Evolutionary conservation across 2,113 vertebrate genomes (phyloP).

Genomic region (Heterotis niloticus): DNA sequence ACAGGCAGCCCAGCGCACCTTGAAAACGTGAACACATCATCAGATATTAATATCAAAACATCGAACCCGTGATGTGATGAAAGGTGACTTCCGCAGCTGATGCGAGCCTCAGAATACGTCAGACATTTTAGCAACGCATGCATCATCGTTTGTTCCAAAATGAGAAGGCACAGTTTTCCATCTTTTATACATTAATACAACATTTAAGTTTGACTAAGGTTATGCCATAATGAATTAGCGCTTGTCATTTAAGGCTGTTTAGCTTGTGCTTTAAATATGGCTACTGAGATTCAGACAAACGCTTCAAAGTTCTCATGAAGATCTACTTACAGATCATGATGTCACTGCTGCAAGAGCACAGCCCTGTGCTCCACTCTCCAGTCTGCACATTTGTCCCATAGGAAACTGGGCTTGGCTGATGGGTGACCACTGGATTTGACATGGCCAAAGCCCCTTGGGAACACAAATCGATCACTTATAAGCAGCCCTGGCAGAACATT

Average conservation of each 20-base stretch:
- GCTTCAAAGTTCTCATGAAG: not conserved
- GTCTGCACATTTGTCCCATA: slow-evolving; percentile 71
- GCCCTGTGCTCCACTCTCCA: slow-evolving; percentile 68
- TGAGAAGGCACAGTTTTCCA: too few relatives aligned
- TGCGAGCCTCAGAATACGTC: not conserved
- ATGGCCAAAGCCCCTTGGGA: slow-evolving; percentile 40
- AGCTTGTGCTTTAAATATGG: not conserved
- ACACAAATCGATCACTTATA: not conserved
- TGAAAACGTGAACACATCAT: slow-evolving; percentile 2
- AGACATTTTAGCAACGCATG: not conserved
- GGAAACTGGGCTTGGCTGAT: slow-evolving; percentile 59
- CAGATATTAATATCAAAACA: not conserved
- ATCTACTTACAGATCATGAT: slow-evolving; percentile 63
- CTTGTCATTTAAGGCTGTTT: not conserved
- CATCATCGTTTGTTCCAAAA: not conserved
- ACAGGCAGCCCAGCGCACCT: slow-evolving; percentile 62
- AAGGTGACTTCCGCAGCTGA: not conserved
- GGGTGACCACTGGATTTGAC: slow-evolving; percentile 65
- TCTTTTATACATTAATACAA: not conserved
- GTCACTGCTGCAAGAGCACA: slow-evolving; percentile 68
- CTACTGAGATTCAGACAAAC: too few relatives aligned
- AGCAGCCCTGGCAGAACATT: not conserved
- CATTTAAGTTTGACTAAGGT: not conserved
- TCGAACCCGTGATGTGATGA: not conserved
- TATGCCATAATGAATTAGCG: too few relatives aligned